These are phyloP conservation scores for Eupeodes latifasciatus DNA, from an alignment of 2,888 invertebrate species.

Conservation along the genomic window DNA sequence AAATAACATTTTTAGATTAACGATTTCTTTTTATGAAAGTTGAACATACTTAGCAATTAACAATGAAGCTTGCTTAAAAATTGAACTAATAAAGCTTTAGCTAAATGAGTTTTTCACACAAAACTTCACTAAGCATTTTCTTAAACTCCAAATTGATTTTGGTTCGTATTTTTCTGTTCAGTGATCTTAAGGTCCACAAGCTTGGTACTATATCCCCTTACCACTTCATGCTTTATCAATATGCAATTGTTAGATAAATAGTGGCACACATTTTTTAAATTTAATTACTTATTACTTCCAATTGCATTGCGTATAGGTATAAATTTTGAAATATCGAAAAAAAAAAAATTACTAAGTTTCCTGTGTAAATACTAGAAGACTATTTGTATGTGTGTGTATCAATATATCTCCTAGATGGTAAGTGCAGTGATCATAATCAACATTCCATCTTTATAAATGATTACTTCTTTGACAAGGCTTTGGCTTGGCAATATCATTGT, in stretches of 20 bases:
- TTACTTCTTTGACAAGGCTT: constrained; percentile 40
- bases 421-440: constrained; percentile 57
- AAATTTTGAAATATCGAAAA: constrained; percentile 54
- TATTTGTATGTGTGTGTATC: no score
- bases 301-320: constrained; percentile 31
- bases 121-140: no score
- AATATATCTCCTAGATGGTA: not conserved
- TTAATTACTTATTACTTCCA: constrained; percentile 59
- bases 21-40: no score
- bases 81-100: no score
- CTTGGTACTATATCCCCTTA: not conserved
- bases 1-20: no score
- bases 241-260: not conserved
- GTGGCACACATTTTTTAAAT: constrained; percentile 54
- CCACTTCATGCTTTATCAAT: not conserved
- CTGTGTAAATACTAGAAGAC: constrained; percentile 18
- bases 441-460: constrained; percentile 73
- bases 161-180: not conserved
- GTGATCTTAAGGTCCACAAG: not conserved
- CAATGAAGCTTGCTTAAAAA: no score
- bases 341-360: constrained; percentile 49
- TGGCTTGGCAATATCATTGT: not conserved
- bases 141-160: no score
- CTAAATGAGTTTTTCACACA: no score
- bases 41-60: no score